Conservation (phyloP, 2,797 vertebrate species). For the Carcharodon carcharias region DNA sequence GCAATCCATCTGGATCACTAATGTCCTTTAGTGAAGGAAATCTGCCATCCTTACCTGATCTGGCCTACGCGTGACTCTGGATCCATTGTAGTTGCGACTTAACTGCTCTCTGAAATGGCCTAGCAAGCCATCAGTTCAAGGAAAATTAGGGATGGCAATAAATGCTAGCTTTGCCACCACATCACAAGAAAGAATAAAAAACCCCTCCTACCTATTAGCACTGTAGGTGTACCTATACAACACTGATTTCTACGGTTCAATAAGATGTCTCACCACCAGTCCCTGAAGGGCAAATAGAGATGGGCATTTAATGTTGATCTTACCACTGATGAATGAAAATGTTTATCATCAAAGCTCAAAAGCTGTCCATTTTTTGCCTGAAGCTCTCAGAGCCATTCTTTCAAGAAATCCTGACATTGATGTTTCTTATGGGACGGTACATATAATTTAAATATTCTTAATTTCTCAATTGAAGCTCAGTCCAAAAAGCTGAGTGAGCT, state of each 20-base stretch:
- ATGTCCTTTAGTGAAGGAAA: too few relatives aligned
- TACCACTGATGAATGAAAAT: not conserved
- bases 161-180: too few relatives aligned
- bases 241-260: not conserved
- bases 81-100: too few relatives aligned
- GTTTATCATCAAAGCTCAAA: not conserved
- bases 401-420: not conserved
- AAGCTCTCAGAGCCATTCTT: not conserved
- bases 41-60: too few relatives aligned
- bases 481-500: not conserved
- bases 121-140: too few relatives aligned
- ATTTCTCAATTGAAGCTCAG: not conserved
- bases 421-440: not conserved
- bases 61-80: too few relatives aligned
- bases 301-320: not conserved
- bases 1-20: too few relatives aligned
- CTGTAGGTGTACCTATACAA: too few relatives aligned
- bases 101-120: too few relatives aligned
- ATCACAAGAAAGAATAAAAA: too few relatives aligned
- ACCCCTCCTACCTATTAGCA: too few relatives aligned
- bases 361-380: not conserved
- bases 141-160: too few relatives aligned
- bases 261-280: not conserved
- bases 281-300: not conserved
- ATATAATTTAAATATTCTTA: not conserved